phyloP scores from a whole-genome alignment of 2,113 vertebrate genomes.

The Pterocles gutturalis region DNA sequence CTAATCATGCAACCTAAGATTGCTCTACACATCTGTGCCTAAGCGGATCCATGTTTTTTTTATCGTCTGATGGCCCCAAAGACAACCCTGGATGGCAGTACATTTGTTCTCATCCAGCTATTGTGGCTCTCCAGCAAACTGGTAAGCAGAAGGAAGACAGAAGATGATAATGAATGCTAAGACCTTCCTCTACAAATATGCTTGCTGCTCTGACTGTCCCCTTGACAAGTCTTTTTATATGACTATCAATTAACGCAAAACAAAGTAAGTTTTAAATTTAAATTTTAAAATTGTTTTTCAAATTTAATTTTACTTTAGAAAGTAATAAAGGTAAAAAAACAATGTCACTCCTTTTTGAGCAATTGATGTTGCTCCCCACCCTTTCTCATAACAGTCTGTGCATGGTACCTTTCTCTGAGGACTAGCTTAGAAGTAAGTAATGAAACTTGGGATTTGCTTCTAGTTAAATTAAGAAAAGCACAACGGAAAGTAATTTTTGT shows the following conservation, averaged over 20 bases:
- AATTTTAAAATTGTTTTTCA: too few relatives aligned
- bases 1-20: neutral
- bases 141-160: neutral
- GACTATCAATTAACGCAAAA: neutral
- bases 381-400: neutral
- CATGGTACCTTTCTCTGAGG: neutral
- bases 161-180: neutral
- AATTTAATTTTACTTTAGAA: neutral
- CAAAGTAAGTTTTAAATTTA: neutral
- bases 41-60: neutral
- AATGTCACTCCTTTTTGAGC: neutral
- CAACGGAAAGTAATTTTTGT: neutral
- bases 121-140: neutral
- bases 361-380: neutral
- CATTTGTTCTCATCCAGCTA: neutral
- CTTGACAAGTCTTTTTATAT: neutral
- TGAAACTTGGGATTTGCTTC: neutral
- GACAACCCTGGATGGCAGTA: neutral
- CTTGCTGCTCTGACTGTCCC: neutral
- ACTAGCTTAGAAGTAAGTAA: neutral
- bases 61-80: neutral
- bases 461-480: neutral
- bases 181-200: neutral
- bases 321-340: constrained; percentile 29
- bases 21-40: neutral